Base-by-base conservation (phyloP, 2,888 invertebrate genomes). In the Labia minor region DNA sequence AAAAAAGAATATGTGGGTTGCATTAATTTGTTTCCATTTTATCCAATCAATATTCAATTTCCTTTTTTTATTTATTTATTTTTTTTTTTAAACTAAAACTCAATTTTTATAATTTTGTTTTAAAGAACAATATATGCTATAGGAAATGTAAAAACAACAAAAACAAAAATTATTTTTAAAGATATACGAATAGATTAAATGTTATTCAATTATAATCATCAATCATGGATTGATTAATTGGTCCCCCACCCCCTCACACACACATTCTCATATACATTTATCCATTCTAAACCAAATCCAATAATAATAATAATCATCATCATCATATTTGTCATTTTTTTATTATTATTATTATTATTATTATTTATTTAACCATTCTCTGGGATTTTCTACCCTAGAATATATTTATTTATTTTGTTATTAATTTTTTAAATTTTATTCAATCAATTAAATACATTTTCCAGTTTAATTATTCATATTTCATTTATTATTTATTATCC, bases 361-460 rank as follows among this genome's bases (percentile, higher is more conserved):
- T n/a, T 26, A 26, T 26, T 26, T 26, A 26, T 26, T 26, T 26
- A 26, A 26, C 26, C 26, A n/a, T n/a, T n/a, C n/a, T 8, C 26
- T 3, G 26, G 26, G 3, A 26, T 26, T 26, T 26, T 8, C 4
- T 26, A 26, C 26, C 8, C n/a, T 26, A 6, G 26, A 26, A n/a
- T n/a, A n/a, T 26, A 6, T 26, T 26, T 8, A 26, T 26, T 26
- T n/a, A n/a, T n/a, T 26, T 26, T 8, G 26, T 26, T 26, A 26
- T 26, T 26, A 26, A 6, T 26, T 26, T 49, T 49, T 49, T n/a
- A n/a, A n/a, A n/a, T n/a, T n/a, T 49, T 49, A 8, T 49, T 10
- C 49, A 16, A n/a, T 49, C 49, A 49, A 49, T 49, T 49, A 49
- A 49, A 49, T 49, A 49, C n/a, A 49, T 49, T 49, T 49, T 49